These are phyloP conservation scores for Aphidius colemani DNA, from an alignment of 2,888 invertebrate species.

Conservation along the genomic window DNA sequence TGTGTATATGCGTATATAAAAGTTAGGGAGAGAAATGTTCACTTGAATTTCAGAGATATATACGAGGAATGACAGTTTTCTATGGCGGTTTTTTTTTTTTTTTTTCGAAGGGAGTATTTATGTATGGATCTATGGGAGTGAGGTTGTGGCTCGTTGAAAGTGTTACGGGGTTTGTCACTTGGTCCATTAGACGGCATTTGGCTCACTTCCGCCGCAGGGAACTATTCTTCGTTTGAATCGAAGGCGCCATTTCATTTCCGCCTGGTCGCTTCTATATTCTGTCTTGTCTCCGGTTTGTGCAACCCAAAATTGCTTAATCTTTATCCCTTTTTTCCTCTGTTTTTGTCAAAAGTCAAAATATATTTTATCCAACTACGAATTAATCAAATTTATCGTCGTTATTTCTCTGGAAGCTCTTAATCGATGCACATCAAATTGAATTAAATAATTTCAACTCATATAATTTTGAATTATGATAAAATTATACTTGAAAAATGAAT, in stretches of 20 bases:
- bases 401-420: no score
- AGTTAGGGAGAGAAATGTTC: slow-evolving; percentile 10
- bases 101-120: background rate
- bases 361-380: background rate
- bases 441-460: background rate
- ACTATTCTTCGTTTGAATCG: slow-evolving; percentile 28
- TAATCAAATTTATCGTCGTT: background rate
- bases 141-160: slow-evolving; percentile 32
- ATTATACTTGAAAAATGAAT: slow-evolving; percentile 12
- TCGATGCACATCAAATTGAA: no score
- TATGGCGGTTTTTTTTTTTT: slow-evolving; percentile 11
- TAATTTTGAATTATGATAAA: slow-evolving; percentile 6
- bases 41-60: slow-evolving; percentile 11
- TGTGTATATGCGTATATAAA: background rate
- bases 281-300: background rate
- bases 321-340: background rate
- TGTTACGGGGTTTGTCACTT: slow-evolving; percentile 49
- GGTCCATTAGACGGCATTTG: slow-evolving; percentile 48
- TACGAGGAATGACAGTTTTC: background rate
- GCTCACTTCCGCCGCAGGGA: slow-evolving; percentile 38
- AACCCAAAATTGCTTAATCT: background rate
- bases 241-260: slow-evolving; percentile 24
- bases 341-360: background rate
- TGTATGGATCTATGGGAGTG: slow-evolving; percentile 16
- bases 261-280: slow-evolving; percentile 8